Evolutionary conservation across 2,888 invertebrate species (phyloP).

Genomic region (Gerris lacustris): DNA sequence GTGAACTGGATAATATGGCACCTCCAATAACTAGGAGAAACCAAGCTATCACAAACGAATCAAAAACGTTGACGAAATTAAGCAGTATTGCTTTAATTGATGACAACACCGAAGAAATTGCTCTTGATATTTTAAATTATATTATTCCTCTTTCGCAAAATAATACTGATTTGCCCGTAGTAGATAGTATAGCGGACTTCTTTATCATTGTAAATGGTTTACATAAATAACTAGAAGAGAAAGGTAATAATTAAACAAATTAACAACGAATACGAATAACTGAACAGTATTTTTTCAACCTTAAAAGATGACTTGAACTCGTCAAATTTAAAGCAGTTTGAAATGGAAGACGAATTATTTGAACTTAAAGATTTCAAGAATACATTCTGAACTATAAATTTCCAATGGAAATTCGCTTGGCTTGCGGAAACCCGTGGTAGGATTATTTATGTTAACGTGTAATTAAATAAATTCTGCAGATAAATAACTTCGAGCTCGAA

Average conservation of each 20-base stretch:
- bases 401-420: no score
- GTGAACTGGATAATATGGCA: not conserved
- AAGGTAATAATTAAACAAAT: not conserved
- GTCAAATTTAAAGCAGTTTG: not conserved
- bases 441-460: no score
- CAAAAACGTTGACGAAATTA: not conserved
- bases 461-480: not conserved
- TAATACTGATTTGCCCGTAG: not conserved
- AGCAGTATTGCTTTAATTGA: not conserved
- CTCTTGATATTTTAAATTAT: not conserved
- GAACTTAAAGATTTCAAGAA: not conserved
- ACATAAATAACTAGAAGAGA: not conserved
- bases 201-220: not conserved
- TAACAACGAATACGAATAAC: not conserved
- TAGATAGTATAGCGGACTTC: not conserved
- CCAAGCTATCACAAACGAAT: not conserved
- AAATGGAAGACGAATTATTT: not conserved
- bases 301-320: not conserved
- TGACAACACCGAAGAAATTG: not conserved
- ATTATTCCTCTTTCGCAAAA: not conserved
- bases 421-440: no score
- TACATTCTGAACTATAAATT: no score
- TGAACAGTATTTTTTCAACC: not conserved
- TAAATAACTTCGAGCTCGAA: not conserved
- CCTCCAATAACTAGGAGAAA: not conserved